These are phyloP conservation scores for Mesochorus sp. DNA, from an alignment of 2,888 invertebrate genomes.

Conservation along the genomic window DNA sequence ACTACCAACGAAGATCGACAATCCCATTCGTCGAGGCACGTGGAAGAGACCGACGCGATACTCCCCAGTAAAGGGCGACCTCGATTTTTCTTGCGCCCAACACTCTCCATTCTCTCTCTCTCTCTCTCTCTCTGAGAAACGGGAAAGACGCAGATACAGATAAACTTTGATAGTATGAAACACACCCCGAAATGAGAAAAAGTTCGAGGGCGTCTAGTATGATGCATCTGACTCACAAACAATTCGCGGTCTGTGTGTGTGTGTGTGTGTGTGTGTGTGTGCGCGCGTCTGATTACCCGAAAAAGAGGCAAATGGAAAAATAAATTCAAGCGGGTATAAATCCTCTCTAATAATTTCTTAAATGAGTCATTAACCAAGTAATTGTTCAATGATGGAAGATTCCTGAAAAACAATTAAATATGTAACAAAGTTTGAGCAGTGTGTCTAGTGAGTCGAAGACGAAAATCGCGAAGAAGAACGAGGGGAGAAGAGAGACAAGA, in stretches of 20 bases:
- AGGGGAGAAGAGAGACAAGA: conserved; percentile 15
- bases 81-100: conserved; percentile 35
- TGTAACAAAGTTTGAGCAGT: conserved; percentile 44
- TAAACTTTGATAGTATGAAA: neutral
- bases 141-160: neutral
- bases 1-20: conserved; percentile 36
- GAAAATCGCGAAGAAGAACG: too few relatives aligned
- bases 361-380: conserved; percentile 46
- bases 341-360: neutral
- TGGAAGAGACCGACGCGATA: conserved; percentile 11
- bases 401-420: conserved; percentile 53
- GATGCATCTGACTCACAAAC: neutral
- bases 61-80: conserved; percentile 19
- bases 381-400: conserved; percentile 42
- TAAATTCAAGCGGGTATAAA: neutral
- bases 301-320: conserved; percentile 12
- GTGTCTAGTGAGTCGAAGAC: too few relatives aligned
- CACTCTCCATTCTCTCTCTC: neutral
- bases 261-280: too few relatives aligned
- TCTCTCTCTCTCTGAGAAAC: neutral
- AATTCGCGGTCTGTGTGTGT: neutral
- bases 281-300: neutral
- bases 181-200: neutral
- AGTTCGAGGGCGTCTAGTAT: neutral
- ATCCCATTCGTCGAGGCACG: conserved; percentile 23